phyloP scores from a whole-genome alignment of 2,797 vertebrate species.

The Rhyacichthys aspro region DNA sequence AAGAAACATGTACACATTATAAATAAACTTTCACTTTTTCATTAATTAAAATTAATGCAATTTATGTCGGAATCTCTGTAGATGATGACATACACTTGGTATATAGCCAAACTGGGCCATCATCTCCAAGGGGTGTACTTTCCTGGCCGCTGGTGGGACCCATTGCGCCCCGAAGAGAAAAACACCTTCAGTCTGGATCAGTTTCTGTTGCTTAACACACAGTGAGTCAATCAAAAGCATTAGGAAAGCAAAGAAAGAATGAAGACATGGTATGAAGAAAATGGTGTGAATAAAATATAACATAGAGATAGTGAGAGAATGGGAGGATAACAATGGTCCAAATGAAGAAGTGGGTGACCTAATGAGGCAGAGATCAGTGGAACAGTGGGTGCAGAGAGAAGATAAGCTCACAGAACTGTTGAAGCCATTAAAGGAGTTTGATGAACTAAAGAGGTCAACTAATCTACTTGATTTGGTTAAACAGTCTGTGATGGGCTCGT shows the following conservation, averaged over 20 bases:
- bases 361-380: slow-evolving; percentile 68
- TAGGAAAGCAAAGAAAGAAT: slow-evolving; percentile 14
- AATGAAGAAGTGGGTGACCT: slow-evolving; percentile 70
- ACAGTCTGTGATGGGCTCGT: slow-evolving; percentile 50
- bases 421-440: slow-evolving; percentile 69
- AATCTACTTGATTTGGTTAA: slow-evolving; percentile 75
- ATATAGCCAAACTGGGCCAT: slow-evolving; percentile 88
- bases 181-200: slow-evolving; percentile 90
- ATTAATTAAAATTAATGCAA: too few species aligned
- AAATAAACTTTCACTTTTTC: too few species aligned
- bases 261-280: slow-evolving; percentile 33
- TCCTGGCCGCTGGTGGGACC: slow-evolving; percentile 90
- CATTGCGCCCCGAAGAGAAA: slow-evolving; percentile 72
- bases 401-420: slow-evolving; percentile 66
- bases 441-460: slow-evolving; percentile 66
- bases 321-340: slow-evolving; percentile 55
- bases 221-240: slow-evolving; percentile 80
- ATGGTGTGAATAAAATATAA: slow-evolving; percentile 34
- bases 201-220: slow-evolving; percentile 90
- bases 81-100: slow-evolving; percentile 99
- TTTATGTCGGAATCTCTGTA: slow-evolving; percentile 54
- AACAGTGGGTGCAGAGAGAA: slow-evolving; percentile 55
- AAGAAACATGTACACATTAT: too few species aligned
- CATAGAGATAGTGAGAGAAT: slow-evolving; percentile 31
- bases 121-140: slow-evolving; percentile 88